Base-by-base conservation (phyloP, 2,797 vertebrate genomes). In the Agapornis canus region DNA sequence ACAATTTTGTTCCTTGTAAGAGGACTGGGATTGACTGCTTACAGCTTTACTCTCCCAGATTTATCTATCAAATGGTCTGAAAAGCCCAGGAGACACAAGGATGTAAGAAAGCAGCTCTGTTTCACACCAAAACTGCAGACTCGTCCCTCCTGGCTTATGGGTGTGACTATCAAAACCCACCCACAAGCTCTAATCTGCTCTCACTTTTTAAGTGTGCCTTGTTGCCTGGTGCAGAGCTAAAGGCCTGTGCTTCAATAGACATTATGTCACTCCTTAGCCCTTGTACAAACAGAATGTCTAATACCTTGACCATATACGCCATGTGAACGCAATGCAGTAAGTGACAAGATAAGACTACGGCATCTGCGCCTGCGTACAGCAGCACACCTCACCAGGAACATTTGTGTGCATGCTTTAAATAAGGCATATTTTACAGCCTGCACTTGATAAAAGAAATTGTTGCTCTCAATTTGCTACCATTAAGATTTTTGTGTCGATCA, bases 201-300 rank as follows among this genome's bases (percentile, higher is more conserved):
- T 97, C 81, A 84, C 93, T 96, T 97, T 97, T 98, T 95, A 97
- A 96, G 95, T 95, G 91, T 54, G 95, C 96, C 94, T 97, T 94
- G 92, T 96, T 95, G 96, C 96, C 92, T 94, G 80, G 66, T 94
- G 89, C 82, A 76, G 92, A 97, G 92, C 92, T 93, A 87, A 91
- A 85, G 16, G 89, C 86, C 95, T 95, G 82, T 61, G 78, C 82
- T 97, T 98, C 96, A 96, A 97, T 93, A 98, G 98, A 98, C 97
- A 97, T 98, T 96, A 98, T 97, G 98, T 98, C 98, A 98, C 96
- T 89, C 91, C 89, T 92, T 47, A 93, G 96, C 82, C 94, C 92
- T 97, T 97, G 94, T 43, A 81, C 97, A 98, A 98, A 98, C 96
- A 98, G 86, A 97, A 89, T 77, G 94, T 97, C 96, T 97, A 98